phyloP scores from a whole-genome alignment of 1,140 invertebrate genomes.

The Triops cancriformis region DNA sequence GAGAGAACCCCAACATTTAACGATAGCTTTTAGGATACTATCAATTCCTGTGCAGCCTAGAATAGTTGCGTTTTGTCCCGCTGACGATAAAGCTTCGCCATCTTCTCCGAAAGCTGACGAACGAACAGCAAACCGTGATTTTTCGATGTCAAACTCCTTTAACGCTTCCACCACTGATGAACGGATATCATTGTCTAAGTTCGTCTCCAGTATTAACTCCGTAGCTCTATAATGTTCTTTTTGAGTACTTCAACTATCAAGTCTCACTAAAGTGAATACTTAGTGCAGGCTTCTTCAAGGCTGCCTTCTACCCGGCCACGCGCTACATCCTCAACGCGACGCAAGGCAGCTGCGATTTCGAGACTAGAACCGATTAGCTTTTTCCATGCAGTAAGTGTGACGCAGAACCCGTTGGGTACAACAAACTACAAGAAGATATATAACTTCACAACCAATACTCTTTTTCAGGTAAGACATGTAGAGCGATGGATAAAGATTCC shows the following conservation, averaged over 20 bases:
- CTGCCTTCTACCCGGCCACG: slow-evolving; percentile 30
- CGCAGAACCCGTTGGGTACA: slow-evolving; percentile 51
- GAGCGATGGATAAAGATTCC: too few species aligned
- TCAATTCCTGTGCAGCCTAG: slow-evolving; percentile 47
- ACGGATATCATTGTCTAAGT: slow-evolving; percentile 24
- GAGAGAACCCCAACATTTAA: slow-evolving; percentile 69
- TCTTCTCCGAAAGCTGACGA: slow-evolving; percentile 68
- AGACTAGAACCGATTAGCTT: slow-evolving; percentile 41
- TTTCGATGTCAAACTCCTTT: slow-evolving; percentile 27
- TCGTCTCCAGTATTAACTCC: not conserved
- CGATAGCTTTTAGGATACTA: slow-evolving; percentile 50
- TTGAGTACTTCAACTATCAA: not conserved
- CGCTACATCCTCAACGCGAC: slow-evolving; percentile 34
- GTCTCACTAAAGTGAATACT: slow-evolving; percentile 27
- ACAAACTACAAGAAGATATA: slow-evolving; percentile 26
- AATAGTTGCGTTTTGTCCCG: slow-evolving; percentile 74
- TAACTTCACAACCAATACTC: not conserved
- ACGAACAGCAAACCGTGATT: slow-evolving; percentile 44
- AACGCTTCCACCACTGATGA: slow-evolving; percentile 37
- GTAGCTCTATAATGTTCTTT: not conserved
- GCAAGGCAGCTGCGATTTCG: slow-evolving; percentile 31
- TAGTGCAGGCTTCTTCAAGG: slow-evolving; percentile 33
- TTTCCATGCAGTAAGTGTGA: slow-evolving; percentile 50
- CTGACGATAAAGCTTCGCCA: slow-evolving; percentile 61
- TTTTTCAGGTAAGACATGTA: too few species aligned